Evolutionary conservation across 2,113 vertebrate species (phyloP).

Genomic region (Labeo rohita): DNA sequence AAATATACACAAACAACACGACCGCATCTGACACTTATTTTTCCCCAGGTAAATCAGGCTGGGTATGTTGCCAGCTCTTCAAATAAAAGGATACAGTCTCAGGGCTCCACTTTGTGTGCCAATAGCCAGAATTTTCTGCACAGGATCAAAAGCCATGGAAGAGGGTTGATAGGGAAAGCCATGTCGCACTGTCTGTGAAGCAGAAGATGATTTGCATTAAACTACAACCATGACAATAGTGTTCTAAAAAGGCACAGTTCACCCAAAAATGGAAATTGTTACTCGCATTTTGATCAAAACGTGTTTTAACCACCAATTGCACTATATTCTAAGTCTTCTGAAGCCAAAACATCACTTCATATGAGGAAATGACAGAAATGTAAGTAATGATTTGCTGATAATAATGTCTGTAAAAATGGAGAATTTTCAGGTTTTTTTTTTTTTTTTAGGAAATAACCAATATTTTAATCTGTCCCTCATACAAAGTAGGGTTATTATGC

Average conservation of each 20-base stretch:
- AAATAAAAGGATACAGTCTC: slow-evolving; percentile 94
- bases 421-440: too few species aligned
- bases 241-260: not conserved
- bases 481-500: not conserved
- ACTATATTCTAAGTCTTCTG: not conserved
- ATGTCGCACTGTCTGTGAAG: slow-evolving; percentile 93
- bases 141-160: slow-evolving; percentile 97
- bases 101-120: slow-evolving; percentile 94
- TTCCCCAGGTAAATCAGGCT: not conserved
- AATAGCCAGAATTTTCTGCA: slow-evolving; percentile 97
- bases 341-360: not conserved
- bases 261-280: not conserved
- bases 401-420: too few species aligned
- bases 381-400: not conserved
- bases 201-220: slow-evolving; percentile 49
- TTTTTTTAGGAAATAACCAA: not conserved
- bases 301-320: not conserved
- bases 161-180: slow-evolving; percentile 97
- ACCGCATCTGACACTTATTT: not conserved
- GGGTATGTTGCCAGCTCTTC: not conserved
- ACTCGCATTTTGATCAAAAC: not conserved
- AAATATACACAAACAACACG: not conserved
- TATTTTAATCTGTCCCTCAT: not conserved
- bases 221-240: not conserved
- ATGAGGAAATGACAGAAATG: not conserved